Evolutionary conservation across 1,140 invertebrate genomes (phyloP).

Genomic region (Arctopsyche grandis): DNA sequence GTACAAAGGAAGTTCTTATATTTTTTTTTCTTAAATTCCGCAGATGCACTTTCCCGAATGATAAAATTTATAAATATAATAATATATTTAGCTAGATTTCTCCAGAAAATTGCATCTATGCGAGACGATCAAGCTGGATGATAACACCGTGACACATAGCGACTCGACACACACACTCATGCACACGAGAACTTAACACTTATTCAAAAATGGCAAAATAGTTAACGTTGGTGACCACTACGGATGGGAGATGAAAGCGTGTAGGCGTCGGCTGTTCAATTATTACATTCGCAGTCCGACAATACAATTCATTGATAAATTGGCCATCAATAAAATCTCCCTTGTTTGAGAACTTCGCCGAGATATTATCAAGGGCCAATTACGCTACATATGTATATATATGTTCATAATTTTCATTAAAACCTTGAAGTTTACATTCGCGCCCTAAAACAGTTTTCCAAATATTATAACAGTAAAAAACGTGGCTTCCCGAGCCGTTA

Average conservation of each 20-base stretch:
- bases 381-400: constrained; percentile 13
- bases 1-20: constrained; percentile 51
- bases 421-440: constrained; percentile 12
- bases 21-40: constrained; percentile 35
- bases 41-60: constrained; percentile 50
- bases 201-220: constrained; percentile 33
- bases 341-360: constrained; percentile 5
- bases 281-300: background rate
- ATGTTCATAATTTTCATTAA: background rate
- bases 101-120: constrained; percentile 51
- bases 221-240: background rate
- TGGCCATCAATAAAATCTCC: constrained; percentile 54
- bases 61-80: constrained; percentile 42
- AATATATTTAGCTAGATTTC: constrained; percentile 47
- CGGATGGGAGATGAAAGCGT: constrained; percentile 34
- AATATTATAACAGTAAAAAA: constrained; percentile 21
- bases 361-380: constrained; percentile 55
- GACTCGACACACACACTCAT: constrained; percentile 33
- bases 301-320: constrained; percentile 42
- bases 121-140: constrained; percentile 43
- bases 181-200: constrained; percentile 14
- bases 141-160: constrained; percentile 42
- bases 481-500: constrained; percentile 2
- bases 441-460: constrained; percentile 44
- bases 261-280: constrained; percentile 15